Base-by-base conservation (phyloP, 2,797 vertebrate genomes). In the Mustela erminea region DNA sequence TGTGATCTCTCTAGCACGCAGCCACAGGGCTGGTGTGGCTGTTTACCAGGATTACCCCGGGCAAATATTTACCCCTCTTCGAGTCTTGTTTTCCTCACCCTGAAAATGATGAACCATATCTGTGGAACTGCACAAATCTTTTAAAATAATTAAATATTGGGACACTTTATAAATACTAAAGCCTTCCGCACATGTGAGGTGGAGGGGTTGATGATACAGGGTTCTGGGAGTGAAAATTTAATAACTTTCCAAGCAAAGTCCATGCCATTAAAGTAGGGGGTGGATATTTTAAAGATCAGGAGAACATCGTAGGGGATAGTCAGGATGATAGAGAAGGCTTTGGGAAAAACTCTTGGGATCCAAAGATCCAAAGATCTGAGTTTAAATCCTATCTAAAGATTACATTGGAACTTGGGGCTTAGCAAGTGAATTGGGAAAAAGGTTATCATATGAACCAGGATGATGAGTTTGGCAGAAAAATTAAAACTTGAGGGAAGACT, bases 311-410 rank as follows among this genome's bases (percentile, higher is more conserved):
- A 70, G 23, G n/a, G 46, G 21, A 72, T 60, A 83, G 35, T 52
- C 62, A 25, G 17, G 15, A 27, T 27, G 52, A 41, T 62, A n/a
- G 27, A 88, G 27, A 86, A 89, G 72, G 56, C 3, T 56, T 70
- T 82, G 64, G 52, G 20, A 56, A 96, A 94, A 97, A 66, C 4
- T 8, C 13, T 80, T 64, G 25, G 4, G 4, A 68, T 83, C 27
- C 5, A 89, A 95, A 92, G 23, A 95, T 64, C 21, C 43, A 72
- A 84, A 84, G 13, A 64, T 86, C 14, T 41, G 58, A 97, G 18
- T 58, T 77, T 54, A 93, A 93, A 82, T 85, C 27, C 18, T 64
- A 21, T 58, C 20, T 49, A 90, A 66, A 5, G 15, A 87, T 96
- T 78, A 43, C 23, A 68, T 41, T 93, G 72, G 78, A 66, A 74